These are phyloP conservation scores for Syngnathus scovelli DNA, from an alignment of 2,113 vertebrate genomes.

Conservation along the genomic window DNA sequence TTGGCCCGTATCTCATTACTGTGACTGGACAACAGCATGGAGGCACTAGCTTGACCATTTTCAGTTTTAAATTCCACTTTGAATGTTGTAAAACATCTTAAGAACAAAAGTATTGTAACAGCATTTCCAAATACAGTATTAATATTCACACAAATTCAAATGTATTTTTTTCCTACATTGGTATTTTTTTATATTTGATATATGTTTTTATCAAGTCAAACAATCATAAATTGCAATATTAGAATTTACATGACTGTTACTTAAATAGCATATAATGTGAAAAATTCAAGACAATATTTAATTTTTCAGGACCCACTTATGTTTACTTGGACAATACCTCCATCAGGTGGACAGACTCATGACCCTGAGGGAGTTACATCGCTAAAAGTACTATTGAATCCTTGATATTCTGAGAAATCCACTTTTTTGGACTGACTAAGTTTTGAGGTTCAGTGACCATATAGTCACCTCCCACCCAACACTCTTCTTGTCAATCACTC, in stretches of 20 bases:
- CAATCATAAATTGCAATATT: not conserved
- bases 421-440: not conserved
- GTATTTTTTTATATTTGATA: not conserved
- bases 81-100: not conserved
- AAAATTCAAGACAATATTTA: too few species aligned
- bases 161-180: not conserved
- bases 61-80: slow-evolving; percentile 5
- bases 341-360: not conserved
- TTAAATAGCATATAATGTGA: too few species aligned
- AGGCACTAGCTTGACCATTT: slow-evolving; percentile 32
- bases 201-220: too few species aligned
- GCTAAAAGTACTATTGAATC: not conserved
- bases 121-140: not conserved
- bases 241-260: too few species aligned
- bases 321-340: slow-evolving; percentile 13
- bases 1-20: slow-evolving; percentile 61
- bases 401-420: not conserved
- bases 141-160: not conserved
- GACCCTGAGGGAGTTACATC: too few species aligned
- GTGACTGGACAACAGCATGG: slow-evolving; percentile 38
- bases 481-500: slow-evolving; percentile 46
- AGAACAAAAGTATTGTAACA: not conserved
- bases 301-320: not conserved
- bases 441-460: slow-evolving; percentile 16
- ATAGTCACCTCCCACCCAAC: not conserved